Base-by-base conservation (phyloP, 2,113 vertebrate genomes). In the Phocoena sinus region DNA sequence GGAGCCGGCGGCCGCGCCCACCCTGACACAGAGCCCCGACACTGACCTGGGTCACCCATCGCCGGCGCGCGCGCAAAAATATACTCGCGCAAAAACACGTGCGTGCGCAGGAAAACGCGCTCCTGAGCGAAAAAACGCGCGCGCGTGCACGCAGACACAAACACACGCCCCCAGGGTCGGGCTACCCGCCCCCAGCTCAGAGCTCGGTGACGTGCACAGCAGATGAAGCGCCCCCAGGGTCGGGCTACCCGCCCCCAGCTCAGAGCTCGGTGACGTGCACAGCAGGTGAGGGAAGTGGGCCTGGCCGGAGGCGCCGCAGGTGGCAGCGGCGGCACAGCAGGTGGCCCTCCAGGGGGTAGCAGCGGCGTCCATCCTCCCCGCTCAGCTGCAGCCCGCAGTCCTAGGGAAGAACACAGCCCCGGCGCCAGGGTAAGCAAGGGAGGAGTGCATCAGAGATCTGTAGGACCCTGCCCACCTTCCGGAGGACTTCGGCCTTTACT, bases 301-400 rank as follows among this genome's bases (percentile, higher is more conserved):
- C 99, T 0, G 99, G 93, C 0, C 99, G 98, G 1, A 99, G 99
- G 95, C 99, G 99, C 95, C 99, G 98, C 98, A 99, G 99, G 65
- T 99, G 99, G 98, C 99, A 99, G 95, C 99, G 68, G 33, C 99
- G 99, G 97, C 99, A 99, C 70, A 99, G 99, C 97, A 99, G 98
- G 98, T 99, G 99, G 21, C 99, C 99, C 56, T 99, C 99, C 71
- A 99, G 98, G 0, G 99, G 99, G 94, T 99, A 99, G 99, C 99
- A 99, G 7, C 99, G 99, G 91, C 99, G 99, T 70, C 99, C 99
- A 63, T 99, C 99, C 87, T 99, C 99, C 25, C 99, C 99, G 0
- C 99, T 99, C 96, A 99, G 98, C 99, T 99, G 99, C 88, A 99
- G 99, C 86, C 99, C 98, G 38, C 99, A 99, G 92, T 99, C 99